These are phyloP conservation scores for Alethe castanea DNA, from an alignment of 2,113 vertebrate genomes.

Conservation along the genomic window DNA sequence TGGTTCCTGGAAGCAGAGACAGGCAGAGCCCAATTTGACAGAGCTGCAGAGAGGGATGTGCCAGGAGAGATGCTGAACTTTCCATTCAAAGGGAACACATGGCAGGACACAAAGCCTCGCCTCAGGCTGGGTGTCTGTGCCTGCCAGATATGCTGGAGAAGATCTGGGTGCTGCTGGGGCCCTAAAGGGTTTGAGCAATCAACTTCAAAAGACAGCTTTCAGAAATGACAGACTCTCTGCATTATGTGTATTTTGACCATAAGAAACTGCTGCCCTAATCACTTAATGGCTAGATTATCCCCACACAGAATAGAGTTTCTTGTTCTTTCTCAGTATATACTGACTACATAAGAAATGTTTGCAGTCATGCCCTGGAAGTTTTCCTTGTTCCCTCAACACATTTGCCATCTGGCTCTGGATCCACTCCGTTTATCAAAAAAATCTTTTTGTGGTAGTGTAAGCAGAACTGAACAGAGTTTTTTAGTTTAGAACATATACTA, in stretches of 20 bases:
- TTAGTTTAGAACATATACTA: neutral
- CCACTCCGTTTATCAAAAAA: neutral
- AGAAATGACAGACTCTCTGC: neutral
- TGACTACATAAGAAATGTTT: neutral
- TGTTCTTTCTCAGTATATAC: neutral
- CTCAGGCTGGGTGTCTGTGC: neutral
- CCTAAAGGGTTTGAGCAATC: neutral
- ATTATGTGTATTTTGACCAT: neutral
- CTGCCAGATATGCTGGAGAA: neutral
- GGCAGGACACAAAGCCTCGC: rapidly evolving
- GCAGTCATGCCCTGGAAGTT: neutral
- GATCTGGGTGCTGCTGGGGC: neutral
- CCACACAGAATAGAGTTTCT: neutral
- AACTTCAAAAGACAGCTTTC: neutral
- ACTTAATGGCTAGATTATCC: neutral
- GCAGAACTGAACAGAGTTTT: neutral
- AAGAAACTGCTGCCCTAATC: neutral
- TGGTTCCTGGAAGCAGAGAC: neutral
- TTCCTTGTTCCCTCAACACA: neutral
- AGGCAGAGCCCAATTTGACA: neutral
- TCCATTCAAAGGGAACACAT: neutral
- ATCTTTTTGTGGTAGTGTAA: neutral
- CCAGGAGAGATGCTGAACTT: neutral
- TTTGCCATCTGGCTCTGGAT: neutral
- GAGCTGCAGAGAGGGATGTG: neutral